These are phyloP conservation scores for Epizoanthus fatuus DNA, from an alignment of 92 coral and sea anemone species.

Conservation along the genomic window DNA sequence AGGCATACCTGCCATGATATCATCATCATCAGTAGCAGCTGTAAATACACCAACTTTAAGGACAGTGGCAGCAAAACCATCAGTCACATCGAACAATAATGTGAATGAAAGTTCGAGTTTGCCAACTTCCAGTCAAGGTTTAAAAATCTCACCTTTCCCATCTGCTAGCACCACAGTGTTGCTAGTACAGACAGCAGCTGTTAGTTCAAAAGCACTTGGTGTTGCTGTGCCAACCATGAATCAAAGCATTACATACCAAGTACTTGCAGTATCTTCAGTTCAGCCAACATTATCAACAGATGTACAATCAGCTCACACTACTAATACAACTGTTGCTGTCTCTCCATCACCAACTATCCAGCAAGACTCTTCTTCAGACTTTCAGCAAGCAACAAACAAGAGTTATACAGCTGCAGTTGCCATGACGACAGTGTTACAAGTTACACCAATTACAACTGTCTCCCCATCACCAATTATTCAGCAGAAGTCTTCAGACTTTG, in stretches of 20 bases:
- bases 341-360: neutral
- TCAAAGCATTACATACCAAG: neutral
- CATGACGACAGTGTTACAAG: neutral
- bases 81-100: neutral
- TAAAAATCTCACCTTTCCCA: neutral
- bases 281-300: neutral
- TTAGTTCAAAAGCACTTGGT: neutral
- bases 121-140: neutral
- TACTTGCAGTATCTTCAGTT: neutral
- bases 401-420: neutral
- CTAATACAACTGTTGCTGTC: neutral
- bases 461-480: neutral
- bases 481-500: neutral
- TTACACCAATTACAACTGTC: neutral
- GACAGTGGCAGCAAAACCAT: neutral
- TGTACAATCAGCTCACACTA: neutral
- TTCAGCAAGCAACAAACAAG: too few relatives aligned
- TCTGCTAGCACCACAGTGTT: neutral
- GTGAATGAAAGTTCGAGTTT: neutral
- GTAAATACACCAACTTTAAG: too few relatives aligned
- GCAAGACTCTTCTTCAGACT: neutral
- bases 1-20: too few relatives aligned
- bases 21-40: too few relatives aligned
- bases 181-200: too few relatives aligned
- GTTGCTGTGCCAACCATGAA: neutral